Base-by-base conservation (phyloP, 2,113 vertebrate species). In the Forbesichthys papilliferus region DNA sequence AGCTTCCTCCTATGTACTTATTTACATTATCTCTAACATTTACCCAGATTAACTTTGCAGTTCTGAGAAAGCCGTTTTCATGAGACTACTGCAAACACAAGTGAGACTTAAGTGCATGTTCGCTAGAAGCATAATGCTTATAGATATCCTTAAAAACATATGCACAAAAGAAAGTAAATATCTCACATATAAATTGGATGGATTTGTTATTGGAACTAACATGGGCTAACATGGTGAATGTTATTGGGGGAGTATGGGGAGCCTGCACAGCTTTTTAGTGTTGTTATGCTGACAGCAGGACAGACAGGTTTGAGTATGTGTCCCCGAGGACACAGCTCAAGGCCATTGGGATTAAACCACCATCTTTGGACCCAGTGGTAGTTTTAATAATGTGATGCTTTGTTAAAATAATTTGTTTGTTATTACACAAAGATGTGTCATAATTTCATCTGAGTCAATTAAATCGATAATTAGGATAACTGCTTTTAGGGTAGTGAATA, bases 1-100 rank as follows among this genome's bases (percentile, higher is more conserved):
- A 8, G 4, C 36, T 42, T 42, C 36, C 7, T 5, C 4, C 7
- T 42, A 42, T 42, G 1, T 27, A 27, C 27, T 27, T 27, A 27
- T 42, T 42, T 42, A 42, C 36, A 42, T 6, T 5, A 42, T 42
- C 36, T 42, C 36, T 42, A 42, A 42, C 4, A 42, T 68, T 53
- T 56, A 5, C 53, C n/a, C 49, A 11, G 48, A 61, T 52, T 33
- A 70, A 51, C 33, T 27, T 48, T 57, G 10, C 57, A 3, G 64
- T 73, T 70, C 57, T 67, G 11, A 54, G 18, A 9, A 51, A 16
- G 8, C 36, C 33, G 7, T 36, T 60, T 11, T 18, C 53, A 48
- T 67, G 11, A 11, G 62, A 34, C 47, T 76, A 36, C 69, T 59
- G 47, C 82, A 27, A 27, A 27, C 61, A 68, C 51, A 27, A 8